phyloP scores from a whole-genome alignment of 2,888 invertebrate species.

The Eurytoma californica region DNA sequence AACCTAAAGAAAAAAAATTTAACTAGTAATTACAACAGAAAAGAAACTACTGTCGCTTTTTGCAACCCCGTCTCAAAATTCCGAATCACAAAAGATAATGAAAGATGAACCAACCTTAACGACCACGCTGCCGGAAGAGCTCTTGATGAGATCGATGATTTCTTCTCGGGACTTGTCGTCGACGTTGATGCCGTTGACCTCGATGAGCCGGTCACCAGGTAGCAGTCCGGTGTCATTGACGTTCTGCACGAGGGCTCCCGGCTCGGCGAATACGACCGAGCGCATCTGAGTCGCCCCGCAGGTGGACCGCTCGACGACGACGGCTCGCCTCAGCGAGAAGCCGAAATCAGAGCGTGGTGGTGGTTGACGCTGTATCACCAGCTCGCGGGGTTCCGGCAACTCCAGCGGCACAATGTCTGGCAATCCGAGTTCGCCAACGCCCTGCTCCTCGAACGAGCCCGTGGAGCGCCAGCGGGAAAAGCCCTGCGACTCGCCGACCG shows the following conservation, averaged over 20 bases:
- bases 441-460: slow-evolving; percentile 83
- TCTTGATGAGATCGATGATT: slow-evolving; percentile 94
- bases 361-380: slow-evolving; percentile 87
- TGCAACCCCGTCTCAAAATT: background rate
- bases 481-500: slow-evolving; percentile 90
- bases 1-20: background rate
- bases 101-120: slow-evolving; percentile 81
- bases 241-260: slow-evolving; percentile 84
- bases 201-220: slow-evolving; percentile 95
- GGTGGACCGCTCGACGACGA: slow-evolving; percentile 83
- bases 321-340: slow-evolving; percentile 92
- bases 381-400: slow-evolving; percentile 83
- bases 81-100: background rate
- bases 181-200: slow-evolving; percentile 91
- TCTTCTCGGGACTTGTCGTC: slow-evolving; percentile 91
- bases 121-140: slow-evolving; percentile 87
- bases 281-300: slow-evolving; percentile 78
- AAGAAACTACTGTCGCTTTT: too few relatives aligned
- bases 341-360: slow-evolving; percentile 94
- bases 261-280: slow-evolving; percentile 93
- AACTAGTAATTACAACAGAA: background rate
- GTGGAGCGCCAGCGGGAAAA: slow-evolving; percentile 87
- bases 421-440: slow-evolving; percentile 81
- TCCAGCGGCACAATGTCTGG: slow-evolving; percentile 83
- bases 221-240: slow-evolving; percentile 86